Evolutionary conservation across 2,797 vertebrate genomes (phyloP).

Genomic region (Myioborus melanocephalus): DNA sequence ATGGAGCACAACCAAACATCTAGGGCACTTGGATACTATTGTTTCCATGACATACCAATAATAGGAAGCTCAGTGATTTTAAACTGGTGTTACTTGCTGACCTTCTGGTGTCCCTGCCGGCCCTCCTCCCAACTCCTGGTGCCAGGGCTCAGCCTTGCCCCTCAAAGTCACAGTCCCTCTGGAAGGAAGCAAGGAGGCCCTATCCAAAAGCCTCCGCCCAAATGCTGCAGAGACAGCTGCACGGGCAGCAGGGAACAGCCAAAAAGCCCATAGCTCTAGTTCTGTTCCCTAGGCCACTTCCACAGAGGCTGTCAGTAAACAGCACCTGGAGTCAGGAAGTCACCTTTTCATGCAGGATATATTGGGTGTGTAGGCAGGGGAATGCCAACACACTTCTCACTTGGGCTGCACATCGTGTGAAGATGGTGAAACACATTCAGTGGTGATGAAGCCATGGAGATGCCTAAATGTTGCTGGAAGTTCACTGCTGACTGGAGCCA

Average conservation of each 20-base stretch:
- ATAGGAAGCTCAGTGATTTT: not conserved
- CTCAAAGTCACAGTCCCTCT: not conserved
- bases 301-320: not conserved
- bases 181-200: not conserved
- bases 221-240: not conserved
- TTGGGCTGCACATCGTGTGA: not conserved
- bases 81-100: not conserved
- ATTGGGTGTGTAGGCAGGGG: not conserved
- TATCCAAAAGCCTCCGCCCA: not conserved
- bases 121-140: not conserved
- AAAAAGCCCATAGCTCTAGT: not conserved
- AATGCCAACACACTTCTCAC: not conserved
- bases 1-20: not conserved
- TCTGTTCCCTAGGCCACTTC: not conserved
- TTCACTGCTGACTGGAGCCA: not conserved
- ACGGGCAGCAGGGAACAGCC: not conserved
- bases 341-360: not conserved
- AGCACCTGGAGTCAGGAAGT: not conserved
- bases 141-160: not conserved
- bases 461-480: not conserved
- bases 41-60: not conserved
- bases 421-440: not conserved
- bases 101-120: not conserved
- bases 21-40: not conserved
- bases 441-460: not conserved